A percentile compares a stretch with the other conserved stretches of the same genome.
phyloP scores from a whole-genome alignment of 2,888 invertebrate genomes.

The Rapana venosa region DNA sequence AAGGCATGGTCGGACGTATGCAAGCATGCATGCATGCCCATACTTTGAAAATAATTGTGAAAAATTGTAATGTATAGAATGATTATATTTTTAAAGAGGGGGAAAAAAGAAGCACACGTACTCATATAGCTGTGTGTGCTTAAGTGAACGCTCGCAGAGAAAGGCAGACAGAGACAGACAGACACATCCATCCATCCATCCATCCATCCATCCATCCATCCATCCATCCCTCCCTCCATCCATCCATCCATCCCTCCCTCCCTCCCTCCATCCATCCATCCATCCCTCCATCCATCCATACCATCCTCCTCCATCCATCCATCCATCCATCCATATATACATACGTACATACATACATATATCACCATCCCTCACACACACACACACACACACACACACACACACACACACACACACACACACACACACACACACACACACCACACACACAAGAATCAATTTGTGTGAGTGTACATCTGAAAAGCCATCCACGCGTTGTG shows the following conservation, averaged over 20 bases:
- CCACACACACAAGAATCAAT: no score
- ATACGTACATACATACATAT: not conserved
- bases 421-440: not conserved
- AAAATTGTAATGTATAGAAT: no score
- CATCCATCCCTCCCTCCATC: not conserved
- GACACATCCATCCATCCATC: not conserved
- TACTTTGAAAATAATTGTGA: no score
- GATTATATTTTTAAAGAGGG: no score
- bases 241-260: not conserved
- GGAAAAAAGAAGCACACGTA: no score
- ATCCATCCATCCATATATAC: no score
- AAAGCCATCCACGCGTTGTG: not conserved
- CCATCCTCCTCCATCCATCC: no score
- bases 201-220: not conserved
- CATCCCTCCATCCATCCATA: not conserved
- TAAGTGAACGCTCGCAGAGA: no score
- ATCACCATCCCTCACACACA: not conserved
- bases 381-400: constrained; percentile 28
- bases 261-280: not conserved
- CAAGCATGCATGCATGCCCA: not conserved
- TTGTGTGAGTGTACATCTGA: no score
- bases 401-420: constrained; percentile 20
- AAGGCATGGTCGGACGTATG: no score
- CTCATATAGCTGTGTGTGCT: no score
- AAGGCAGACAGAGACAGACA: no score